Conservation (phyloP, 2,888 invertebrate species). For the Tiphia femorata region DNA sequence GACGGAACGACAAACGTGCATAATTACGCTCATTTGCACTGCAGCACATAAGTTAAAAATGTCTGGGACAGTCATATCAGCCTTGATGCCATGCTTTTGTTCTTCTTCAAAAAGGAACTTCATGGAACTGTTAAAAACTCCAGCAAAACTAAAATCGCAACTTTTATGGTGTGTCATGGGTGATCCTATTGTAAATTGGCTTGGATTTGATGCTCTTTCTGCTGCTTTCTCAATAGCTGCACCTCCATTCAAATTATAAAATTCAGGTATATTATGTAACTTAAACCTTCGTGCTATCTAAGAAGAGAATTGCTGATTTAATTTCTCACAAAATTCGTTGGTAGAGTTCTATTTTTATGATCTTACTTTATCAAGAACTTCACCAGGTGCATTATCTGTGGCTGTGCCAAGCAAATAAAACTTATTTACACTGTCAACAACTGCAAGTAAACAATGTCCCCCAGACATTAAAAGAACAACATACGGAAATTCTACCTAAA, state of each 20-base stretch:
- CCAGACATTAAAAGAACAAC: conserved; percentile 92
- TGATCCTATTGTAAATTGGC: conserved; percentile 76
- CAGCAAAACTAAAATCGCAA: conserved; percentile 94
- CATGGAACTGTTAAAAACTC: conserved; percentile 77
- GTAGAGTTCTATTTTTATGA: background rate
- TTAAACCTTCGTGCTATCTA: conserved; percentile 86
- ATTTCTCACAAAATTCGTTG: background rate
- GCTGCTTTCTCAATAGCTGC: conserved; percentile 88
- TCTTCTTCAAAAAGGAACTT: conserved; percentile 75
- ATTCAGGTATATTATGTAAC: conserved; percentile 82
- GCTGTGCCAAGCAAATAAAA: conserved; percentile 85
- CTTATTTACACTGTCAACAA: conserved; percentile 80
- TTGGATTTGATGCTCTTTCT: conserved; percentile 74
- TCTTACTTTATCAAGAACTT: conserved; percentile 89
- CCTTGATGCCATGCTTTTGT: conserved; percentile 72
- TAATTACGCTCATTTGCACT: conserved; percentile 80
- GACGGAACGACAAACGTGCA: conserved; percentile 85
- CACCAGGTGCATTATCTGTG: conserved; percentile 92
- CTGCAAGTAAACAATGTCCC: conserved; percentile 87
- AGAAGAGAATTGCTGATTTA: conserved; percentile 29
- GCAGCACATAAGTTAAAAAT: conserved; percentile 88
- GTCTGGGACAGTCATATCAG: conserved; percentile 81
- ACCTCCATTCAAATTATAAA: conserved; percentile 84
- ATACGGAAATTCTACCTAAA: conserved; percentile 84
- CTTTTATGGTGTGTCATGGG: conserved; percentile 77